phyloP scores from a whole-genome alignment of 2,113 vertebrate species.

The Pleuronectes platessa region DNA sequence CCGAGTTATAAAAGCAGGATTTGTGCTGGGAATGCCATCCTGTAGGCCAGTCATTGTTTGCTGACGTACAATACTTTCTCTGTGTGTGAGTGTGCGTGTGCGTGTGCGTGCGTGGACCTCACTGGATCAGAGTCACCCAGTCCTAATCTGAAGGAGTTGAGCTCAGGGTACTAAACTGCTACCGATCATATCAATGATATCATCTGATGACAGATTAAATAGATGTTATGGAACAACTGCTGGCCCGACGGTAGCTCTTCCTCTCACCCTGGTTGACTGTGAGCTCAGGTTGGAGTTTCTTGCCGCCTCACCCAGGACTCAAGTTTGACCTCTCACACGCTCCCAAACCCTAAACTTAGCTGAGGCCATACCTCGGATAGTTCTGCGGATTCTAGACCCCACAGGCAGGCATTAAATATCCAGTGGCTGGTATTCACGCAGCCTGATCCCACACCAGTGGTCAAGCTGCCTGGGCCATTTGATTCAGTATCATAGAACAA shows the following conservation, averaged over 20 bases:
- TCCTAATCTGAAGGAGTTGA: constrained; percentile 15
- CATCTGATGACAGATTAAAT: constrained; percentile 11
- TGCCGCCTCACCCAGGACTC: constrained; percentile 45
- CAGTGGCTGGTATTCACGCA: constrained; percentile 15
- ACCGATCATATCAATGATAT: constrained; percentile 30
- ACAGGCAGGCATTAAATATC: constrained; percentile 41
- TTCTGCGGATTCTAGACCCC: constrained; percentile 38
- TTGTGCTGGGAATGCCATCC: constrained; percentile 23
- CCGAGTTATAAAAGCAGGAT: constrained; percentile 34
- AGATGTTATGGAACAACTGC: not conserved
- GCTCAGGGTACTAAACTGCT: constrained; percentile 1
- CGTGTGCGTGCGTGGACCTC: constrained; percentile 24
- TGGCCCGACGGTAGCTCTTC: constrained; percentile 14
- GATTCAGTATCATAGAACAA: not conserved
- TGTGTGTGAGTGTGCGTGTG: constrained; percentile 1
- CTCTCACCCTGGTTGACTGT: constrained; percentile 33
- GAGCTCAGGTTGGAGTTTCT: constrained; percentile 54
- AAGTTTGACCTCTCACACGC: constrained; percentile 72
- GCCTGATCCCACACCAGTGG: constrained; percentile 19
- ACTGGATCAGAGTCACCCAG: constrained; percentile 1
- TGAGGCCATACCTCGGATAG: constrained; percentile 52
- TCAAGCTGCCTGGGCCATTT: constrained; percentile 4
- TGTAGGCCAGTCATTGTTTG: constrained; percentile 42
- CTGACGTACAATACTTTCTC: constrained; percentile 37
- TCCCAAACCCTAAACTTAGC: constrained; percentile 73